phyloP scores from a whole-genome alignment of 2,888 invertebrate genomes.

The Synergus umbraculus region DNA sequence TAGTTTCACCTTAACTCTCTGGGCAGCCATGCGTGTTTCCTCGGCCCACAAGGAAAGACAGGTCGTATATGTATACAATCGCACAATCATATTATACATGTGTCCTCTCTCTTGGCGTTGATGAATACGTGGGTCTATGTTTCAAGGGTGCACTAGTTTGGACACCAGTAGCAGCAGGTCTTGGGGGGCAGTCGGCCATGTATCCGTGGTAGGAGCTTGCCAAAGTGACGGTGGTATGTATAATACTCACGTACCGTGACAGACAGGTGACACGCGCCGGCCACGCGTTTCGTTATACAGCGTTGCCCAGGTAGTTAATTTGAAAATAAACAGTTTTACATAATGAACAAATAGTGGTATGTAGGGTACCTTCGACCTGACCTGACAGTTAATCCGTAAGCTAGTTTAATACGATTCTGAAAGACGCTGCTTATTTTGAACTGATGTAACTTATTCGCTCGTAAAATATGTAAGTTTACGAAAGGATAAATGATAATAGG shows the following conservation, averaged over 20 bases:
- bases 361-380: neutral
- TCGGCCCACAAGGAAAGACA: neutral
- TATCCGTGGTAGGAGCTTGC: constrained; percentile 68
- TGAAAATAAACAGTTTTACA: constrained; percentile 47
- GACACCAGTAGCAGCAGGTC: constrained; percentile 57
- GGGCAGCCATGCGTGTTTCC: neutral
- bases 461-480: neutral
- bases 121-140: neutral
- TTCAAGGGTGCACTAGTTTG: constrained; percentile 4
- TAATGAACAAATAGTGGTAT: constrained; percentile 28
- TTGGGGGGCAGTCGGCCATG: constrained; percentile 69
- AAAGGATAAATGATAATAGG: neutral
- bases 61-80: neutral
- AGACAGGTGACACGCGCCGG: constrained; percentile 76
- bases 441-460: neutral
- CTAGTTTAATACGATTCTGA: no score
- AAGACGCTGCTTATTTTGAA: neutral
- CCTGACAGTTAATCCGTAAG: no score
- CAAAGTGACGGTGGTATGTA: constrained; percentile 58
- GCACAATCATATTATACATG: neutral
- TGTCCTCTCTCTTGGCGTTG: neutral
- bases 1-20: neutral
- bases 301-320: constrained; percentile 50
- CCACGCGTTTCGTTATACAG: constrained; percentile 66
- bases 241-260: constrained; percentile 70